A percentile compares a stretch with the other conserved stretches of the same genome.
These are phyloP conservation scores for Phalacrocorax carbo DNA, from an alignment of 2,113 vertebrate species.

Conservation along the genomic window DNA sequence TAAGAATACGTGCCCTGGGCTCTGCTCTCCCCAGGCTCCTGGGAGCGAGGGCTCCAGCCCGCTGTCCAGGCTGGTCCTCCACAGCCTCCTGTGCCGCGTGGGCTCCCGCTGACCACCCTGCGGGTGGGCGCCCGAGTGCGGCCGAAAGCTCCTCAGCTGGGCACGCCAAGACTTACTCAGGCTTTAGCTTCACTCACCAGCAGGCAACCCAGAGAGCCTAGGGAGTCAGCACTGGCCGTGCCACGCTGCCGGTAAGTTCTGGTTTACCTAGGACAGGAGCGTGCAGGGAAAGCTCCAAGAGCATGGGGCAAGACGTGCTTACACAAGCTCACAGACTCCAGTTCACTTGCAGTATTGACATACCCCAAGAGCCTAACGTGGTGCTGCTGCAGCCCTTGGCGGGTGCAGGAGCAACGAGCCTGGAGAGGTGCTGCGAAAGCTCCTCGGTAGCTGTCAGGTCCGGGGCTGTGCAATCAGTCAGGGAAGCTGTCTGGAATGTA, in stretches of 20 bases:
- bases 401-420: neutral
- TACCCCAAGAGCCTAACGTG: fast-evolving
- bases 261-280: fast-evolving
- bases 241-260: fast-evolving
- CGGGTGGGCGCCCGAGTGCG: fast-evolving
- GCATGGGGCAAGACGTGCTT: fast-evolving
- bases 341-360: fast-evolving
- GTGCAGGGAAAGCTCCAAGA: fast-evolving
- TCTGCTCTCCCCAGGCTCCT: neutral
- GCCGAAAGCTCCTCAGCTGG: fast-evolving
- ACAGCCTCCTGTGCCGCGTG: fast-evolving
- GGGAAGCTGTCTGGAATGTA: constrained; percentile 32
- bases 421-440: neutral
- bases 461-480: neutral
- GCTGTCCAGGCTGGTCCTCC: neutral
- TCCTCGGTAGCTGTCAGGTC: neutral
- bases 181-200: fast-evolving
- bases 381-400: fast-evolving
- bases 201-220: neutral
- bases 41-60: neutral
- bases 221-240: neutral
- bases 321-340: fast-evolving
- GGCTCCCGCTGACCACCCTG: neutral
- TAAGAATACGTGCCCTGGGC: fast-evolving
- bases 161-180: fast-evolving